Base-by-base conservation (phyloP, 2,888 invertebrate species). In the Drosophila nigricruria region DNA sequence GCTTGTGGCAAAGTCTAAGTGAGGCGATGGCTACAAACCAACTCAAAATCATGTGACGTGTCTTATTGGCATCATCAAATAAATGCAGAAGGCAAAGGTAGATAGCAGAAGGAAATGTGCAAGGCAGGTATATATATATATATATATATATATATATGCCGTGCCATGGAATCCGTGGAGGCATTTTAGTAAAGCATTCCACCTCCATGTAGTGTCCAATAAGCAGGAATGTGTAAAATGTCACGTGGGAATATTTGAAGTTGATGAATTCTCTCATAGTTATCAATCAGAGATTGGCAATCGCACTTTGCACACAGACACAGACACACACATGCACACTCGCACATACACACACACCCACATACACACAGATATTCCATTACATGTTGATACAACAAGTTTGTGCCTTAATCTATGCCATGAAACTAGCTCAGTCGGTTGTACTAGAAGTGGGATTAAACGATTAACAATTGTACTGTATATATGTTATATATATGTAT, bases 11-110 rank as follows among this genome's bases (percentile, higher is more conserved):
- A 58, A 53, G 34, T 45, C 23, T 43, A n/a, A 42, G 50, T 20
- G 49, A 52, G 61, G 45, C 42, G 47, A 42, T 66, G 63, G 18
- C 30, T 34, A 32, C 25, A 49, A 57, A 58, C 14, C 62, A 54
- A 65, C 40, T 59, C 2, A 6, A 70, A 85, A 79, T 82, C 77
- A 75, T 67, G 77, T 90, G 91, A 89, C 91, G 91, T 91, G 91
- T 85, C 89, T 90, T 90, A 91, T 91, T 91, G 84, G 88, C 91
- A 82, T 91, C 91, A 86, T 90, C 82, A 90, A 70, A 49, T 47
- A 32, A 74, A 36, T 43, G 20, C 12, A 5, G 20, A 54, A 25
- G 4, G 16, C 18, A 30, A 30, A 30, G 30, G 30, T 30, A 30
- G 30, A 30, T 30, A 30, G 27, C 27, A 27, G 30, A 30, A 9